Conservation (phyloP, 2,113 vertebrate genomes). For the Trichomycterus rosablanca region DNA sequence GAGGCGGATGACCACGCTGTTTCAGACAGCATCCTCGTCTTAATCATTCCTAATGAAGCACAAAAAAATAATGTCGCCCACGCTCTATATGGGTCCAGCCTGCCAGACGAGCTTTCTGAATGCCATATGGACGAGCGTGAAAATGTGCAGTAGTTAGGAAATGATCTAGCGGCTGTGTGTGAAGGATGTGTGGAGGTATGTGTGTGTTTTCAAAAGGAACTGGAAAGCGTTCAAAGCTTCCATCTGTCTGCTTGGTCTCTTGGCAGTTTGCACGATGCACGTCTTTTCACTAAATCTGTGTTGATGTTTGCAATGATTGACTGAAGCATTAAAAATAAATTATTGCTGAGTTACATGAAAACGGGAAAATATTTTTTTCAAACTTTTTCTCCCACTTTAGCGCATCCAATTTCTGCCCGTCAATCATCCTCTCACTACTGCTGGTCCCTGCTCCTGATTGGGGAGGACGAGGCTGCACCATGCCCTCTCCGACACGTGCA, state of each 20-base stretch:
- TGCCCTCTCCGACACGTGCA: too few relatives aligned
- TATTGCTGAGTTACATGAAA: constrained; percentile 24
- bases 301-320: constrained; percentile 25
- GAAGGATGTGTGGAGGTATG: background rate
- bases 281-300: constrained; percentile 7
- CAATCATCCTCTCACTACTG: too few relatives aligned
- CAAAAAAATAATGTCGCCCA: background rate
- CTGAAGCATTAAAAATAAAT: background rate
- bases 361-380: too few relatives aligned
- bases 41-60: constrained; percentile 7
- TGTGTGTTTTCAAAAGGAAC: constrained; percentile 19
- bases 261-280: constrained; percentile 13
- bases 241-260: constrained; percentile 32
- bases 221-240: constrained; percentile 32
- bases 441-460: too few relatives aligned
- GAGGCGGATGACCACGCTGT: background rate
- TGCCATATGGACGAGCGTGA: constrained; percentile 16
- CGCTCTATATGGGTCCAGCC: constrained; percentile 2
- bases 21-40: constrained; percentile 7
- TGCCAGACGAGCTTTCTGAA: constrained; percentile 10
- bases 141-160: constrained; percentile 19
- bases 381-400: too few relatives aligned
- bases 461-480: too few relatives aligned
- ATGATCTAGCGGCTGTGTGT: background rate
- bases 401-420: too few relatives aligned